phyloP scores from a whole-genome alignment of 2,113 vertebrate species.

The Pagrus major region DNA sequence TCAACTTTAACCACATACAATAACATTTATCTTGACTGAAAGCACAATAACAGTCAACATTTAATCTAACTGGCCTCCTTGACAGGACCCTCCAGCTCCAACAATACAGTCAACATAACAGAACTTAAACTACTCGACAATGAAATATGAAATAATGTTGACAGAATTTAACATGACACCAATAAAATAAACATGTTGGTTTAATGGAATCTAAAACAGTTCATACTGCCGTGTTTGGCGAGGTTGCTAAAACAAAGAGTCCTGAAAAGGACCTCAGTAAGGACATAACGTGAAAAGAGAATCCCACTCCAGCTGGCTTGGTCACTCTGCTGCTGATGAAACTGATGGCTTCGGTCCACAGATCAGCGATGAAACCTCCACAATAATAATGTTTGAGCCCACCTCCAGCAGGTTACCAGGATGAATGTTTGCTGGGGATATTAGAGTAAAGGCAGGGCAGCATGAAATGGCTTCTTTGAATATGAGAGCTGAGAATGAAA shows the following conservation, averaged over 20 bases:
- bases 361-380: slow-evolving; percentile 13
- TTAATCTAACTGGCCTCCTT: no score
- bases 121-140: no score
- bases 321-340: slow-evolving; percentile 1
- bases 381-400: slow-evolving; percentile 44
- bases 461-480: slow-evolving; percentile 23
- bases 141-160: no score
- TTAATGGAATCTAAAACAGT: neutral
- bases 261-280: neutral
- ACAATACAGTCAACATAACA: no score
- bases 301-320: neutral
- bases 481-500: slow-evolving; percentile 23
- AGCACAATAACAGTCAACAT: neutral
- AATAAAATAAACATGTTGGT: neutral
- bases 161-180: neutral
- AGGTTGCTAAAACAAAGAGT: neutral
- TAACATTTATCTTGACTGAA: neutral
- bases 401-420: slow-evolving; percentile 13
- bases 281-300: neutral
- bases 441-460: slow-evolving; percentile 24
- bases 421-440: slow-evolving; percentile 45
- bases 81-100: no score
- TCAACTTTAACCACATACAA: neutral
- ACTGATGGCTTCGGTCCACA: slow-evolving; percentile 10
- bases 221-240: neutral